Evolutionary conservation across 2,113 vertebrate species (phyloP).

Genomic region (Ursus arctos): DNA sequence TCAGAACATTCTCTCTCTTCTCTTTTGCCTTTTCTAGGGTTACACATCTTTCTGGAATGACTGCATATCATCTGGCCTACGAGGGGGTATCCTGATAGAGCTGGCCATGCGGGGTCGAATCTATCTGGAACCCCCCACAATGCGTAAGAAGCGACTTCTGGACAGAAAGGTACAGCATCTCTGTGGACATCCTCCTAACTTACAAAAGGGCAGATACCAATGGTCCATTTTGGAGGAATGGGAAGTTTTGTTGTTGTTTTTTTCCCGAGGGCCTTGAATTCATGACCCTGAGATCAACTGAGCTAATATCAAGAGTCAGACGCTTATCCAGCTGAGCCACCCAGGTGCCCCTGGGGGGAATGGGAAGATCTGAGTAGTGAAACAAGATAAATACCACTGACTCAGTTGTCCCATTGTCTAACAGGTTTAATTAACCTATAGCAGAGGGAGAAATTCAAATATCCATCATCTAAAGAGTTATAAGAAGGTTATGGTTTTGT

Average conservation of each 20-base stretch:
- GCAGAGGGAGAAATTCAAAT: background rate
- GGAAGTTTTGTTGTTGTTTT: background rate
- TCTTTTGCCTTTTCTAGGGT: conserved; percentile 83
- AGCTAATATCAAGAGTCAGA: background rate
- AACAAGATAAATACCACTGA: background rate
- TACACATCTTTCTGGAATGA: conserved; percentile 95
- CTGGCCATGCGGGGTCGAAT: conserved; percentile 90
- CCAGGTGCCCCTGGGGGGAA: background rate
- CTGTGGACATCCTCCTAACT: background rate
- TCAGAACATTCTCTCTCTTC: conserved; percentile 46
- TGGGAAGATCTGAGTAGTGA: background rate
- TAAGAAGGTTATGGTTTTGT: conserved; percentile 25
- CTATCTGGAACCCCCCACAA: conserved; percentile 86
- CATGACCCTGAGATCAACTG: background rate
- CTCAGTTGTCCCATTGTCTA: background rate
- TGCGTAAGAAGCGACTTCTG: conserved; percentile 89
- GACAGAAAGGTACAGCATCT: conserved; percentile 89
- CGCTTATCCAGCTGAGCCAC: background rate
- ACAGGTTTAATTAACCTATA: background rate
- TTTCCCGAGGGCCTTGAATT: background rate
- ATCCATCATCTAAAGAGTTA: background rate
- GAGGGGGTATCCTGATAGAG: conserved; percentile 91
- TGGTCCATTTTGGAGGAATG: background rate
- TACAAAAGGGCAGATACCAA: background rate
- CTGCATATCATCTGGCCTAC: conserved; percentile 92